A percentile compares a stretch with the other conserved stretches of the same genome.
Conservation (phyloP, 2,888 invertebrate species). For the Shargacucullia verbasci region DNA sequence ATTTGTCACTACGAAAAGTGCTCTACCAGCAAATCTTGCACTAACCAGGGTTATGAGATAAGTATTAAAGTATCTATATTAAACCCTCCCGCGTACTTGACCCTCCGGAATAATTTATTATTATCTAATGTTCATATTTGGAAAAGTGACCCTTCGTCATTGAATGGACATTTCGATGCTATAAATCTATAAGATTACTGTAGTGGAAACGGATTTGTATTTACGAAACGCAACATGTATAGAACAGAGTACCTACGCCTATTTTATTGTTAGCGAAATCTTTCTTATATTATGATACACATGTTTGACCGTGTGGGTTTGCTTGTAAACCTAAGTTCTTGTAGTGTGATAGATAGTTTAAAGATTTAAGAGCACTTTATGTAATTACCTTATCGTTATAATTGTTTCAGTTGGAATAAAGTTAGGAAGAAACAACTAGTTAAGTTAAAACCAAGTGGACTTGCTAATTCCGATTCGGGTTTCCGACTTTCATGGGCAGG, state of each 20-base stretch:
- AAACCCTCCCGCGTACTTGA: conserved; percentile 24
- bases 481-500: too few species aligned
- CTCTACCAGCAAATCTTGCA: conserved; percentile 8
- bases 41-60: conserved; percentile 4
- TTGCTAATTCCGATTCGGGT: too few species aligned
- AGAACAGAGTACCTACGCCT: conserved; percentile 10
- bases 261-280: conserved; percentile 9
- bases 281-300: background rate
- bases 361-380: too few species aligned
- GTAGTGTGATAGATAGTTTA: too few species aligned
- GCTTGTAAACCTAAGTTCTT: too few species aligned
- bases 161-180: conserved; percentile 27
- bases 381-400: too few species aligned
- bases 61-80: conserved; percentile 25
- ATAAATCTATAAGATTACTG: conserved; percentile 45
- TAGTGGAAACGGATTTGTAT: conserved; percentile 22
- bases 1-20: background rate
- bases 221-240: conserved; percentile 19
- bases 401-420: too few species aligned
- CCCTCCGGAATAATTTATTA: too few species aligned
- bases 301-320: background rate
- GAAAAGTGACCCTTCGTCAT: conserved; percentile 24
- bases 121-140: conserved; percentile 29
- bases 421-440: too few species aligned
- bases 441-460: too few species aligned